Evolutionary conservation across 2,113 vertebrate species (phyloP).

Genomic region (Phaethon lepturus): DNA sequence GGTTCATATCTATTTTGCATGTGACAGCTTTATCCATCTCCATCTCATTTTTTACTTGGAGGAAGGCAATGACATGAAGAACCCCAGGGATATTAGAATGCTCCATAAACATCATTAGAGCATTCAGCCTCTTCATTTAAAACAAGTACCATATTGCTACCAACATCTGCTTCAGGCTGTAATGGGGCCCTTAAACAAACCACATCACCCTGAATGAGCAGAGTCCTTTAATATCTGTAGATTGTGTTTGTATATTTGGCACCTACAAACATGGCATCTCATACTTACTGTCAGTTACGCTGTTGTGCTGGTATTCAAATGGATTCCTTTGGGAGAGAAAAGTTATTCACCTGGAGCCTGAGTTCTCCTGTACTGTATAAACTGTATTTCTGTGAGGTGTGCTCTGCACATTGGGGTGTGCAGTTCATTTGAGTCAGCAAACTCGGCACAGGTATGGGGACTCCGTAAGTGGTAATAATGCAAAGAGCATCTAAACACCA

Average conservation of each 20-base stretch:
- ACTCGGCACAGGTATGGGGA: neutral
- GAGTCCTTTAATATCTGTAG: neutral
- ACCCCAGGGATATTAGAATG: conserved; percentile 13
- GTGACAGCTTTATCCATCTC: neutral
- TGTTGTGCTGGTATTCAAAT: neutral
- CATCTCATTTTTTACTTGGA: conserved; percentile 23
- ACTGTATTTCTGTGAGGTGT: neutral
- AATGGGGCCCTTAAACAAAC: conserved; percentile 20
- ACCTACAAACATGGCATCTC: neutral
- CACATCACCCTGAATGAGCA: neutral
- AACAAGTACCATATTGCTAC: conserved; percentile 14
- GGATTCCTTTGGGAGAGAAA: neutral
- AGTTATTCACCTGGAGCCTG: neutral
- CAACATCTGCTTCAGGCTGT: conserved; percentile 27
- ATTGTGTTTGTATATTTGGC: neutral
- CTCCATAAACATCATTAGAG: conserved; percentile 40
- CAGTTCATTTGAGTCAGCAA: neutral
- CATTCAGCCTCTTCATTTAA: conserved; percentile 48
- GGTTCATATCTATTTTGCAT: neutral
- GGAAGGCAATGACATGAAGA: neutral
- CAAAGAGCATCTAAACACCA: neutral
- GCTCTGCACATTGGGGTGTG: neutral
- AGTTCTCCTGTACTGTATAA: neutral
- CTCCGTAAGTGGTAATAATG: neutral
- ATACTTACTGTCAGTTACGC: neutral